phyloP scores from a whole-genome alignment of 2,113 vertebrate species.

The Atractosteus spatula region DNA sequence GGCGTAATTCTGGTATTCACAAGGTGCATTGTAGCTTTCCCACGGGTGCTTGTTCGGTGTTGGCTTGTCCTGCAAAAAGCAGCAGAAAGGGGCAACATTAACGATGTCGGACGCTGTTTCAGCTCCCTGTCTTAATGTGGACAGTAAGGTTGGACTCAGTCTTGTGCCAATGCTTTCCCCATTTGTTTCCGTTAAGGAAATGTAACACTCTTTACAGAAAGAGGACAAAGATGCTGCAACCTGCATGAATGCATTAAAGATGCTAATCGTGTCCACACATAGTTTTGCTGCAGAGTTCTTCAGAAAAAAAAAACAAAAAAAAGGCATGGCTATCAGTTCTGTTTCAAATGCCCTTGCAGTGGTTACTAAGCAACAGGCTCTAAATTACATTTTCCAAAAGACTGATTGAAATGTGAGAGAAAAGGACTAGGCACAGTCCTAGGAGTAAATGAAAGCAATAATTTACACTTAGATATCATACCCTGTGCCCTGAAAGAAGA shows the following conservation, averaged over 20 bases:
- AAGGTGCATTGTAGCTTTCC: slow-evolving; percentile 95
- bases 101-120: background rate
- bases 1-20: slow-evolving; percentile 97
- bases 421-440: slow-evolving; percentile 30
- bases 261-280: background rate
- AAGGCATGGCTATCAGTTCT: slow-evolving; percentile 42
- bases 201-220: background rate
- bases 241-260: background rate
- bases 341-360: slow-evolving; percentile 51
- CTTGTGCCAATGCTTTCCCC: no score
- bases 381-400: slow-evolving; percentile 47
- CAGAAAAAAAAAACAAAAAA: background rate
- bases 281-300: slow-evolving; percentile 9
- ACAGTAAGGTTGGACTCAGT: no score
- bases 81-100: slow-evolving; percentile 26
- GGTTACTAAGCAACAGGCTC: slow-evolving; percentile 62
- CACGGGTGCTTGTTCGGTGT: slow-evolving; percentile 91
- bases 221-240: background rate
- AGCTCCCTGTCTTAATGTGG: no score
- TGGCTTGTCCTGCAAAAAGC: slow-evolving; percentile 84
- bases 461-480: slow-evolving; percentile 19
- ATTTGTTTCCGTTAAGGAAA: background rate
- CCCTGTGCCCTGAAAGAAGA: slow-evolving; percentile 9
- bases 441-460: slow-evolving; percentile 2
- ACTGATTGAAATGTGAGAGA: slow-evolving; percentile 54